A percentile compares a stretch with the other conserved stretches of the same genome.
Evolutionary conservation across 2,888 invertebrate species (phyloP).

Genomic region (Clepsis dumicolana): DNA sequence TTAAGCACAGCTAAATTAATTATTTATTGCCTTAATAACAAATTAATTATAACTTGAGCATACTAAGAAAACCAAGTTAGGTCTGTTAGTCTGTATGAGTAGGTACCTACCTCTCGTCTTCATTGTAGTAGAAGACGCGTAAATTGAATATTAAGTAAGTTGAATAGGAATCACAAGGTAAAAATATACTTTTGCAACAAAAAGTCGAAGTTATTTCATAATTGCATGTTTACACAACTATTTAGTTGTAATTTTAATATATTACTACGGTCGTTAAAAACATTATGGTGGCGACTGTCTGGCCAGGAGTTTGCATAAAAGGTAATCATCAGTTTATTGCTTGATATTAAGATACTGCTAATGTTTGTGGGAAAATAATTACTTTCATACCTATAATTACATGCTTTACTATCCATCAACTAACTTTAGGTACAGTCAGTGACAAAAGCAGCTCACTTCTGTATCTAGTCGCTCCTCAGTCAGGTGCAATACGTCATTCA

Average conservation of each 20-base stretch:
- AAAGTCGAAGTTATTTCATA: conserved; percentile 7
- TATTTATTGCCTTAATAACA: too few species aligned
- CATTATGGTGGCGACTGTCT: conserved; percentile 24
- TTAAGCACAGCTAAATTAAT: too few species aligned
- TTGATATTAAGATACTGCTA: conserved; percentile 3
- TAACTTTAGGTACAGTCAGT: too few species aligned
- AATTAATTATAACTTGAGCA: too few species aligned
- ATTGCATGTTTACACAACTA: conserved; percentile 29
- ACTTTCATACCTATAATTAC: not conserved
- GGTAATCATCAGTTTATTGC: conserved; percentile 19
- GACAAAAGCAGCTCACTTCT: too few species aligned
- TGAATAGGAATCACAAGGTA: not conserved
- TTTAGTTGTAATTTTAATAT: conserved; percentile 26
- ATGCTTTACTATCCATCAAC: not conserved
- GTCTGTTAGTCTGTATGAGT: too few species aligned
- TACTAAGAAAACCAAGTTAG: too few species aligned
- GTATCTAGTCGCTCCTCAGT: too few species aligned
- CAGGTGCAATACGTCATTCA: too few species aligned
- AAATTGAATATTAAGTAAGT: too few species aligned
- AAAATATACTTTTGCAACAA: conserved; percentile 2
- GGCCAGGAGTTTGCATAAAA: conserved; percentile 21
- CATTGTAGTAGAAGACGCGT: too few species aligned
- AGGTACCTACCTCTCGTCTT: too few species aligned
- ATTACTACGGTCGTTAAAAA: conserved; percentile 13
- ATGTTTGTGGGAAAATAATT: not conserved